Conservation (phyloP, 2,888 invertebrate species). For the Caenorhabditis wallacei region DNA sequence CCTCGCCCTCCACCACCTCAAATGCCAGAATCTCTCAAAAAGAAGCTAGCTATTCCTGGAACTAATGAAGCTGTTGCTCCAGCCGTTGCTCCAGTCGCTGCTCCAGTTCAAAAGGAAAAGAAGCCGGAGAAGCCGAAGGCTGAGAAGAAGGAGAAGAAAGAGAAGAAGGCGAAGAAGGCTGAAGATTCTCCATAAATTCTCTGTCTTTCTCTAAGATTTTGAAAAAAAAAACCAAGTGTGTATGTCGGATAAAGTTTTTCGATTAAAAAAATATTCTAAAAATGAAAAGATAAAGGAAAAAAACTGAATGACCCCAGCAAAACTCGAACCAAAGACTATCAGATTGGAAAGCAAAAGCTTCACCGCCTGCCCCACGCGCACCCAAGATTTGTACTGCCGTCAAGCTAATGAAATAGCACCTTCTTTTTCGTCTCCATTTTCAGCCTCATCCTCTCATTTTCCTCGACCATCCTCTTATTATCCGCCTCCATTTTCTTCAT, state of each 20-base stretch:
- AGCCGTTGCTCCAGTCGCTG: slow-evolving; percentile 18
- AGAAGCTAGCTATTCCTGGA: slow-evolving; percentile 85
- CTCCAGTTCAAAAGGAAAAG: slow-evolving; percentile 17
- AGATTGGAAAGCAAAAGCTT: no score
- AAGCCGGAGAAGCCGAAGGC: slow-evolving; percentile 13
- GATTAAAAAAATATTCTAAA: no score
- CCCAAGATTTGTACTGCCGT: no score
- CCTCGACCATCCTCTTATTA: slow-evolving; percentile 37
- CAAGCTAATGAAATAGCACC: neutral
- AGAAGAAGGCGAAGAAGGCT: slow-evolving; percentile 25
- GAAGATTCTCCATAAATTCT: slow-evolving; percentile 11
- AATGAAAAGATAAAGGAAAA: no score
- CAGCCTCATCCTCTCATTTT: slow-evolving; percentile 38
- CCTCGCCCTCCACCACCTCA: slow-evolving; percentile 96
- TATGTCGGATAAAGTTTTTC: no score
- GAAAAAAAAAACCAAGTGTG: no score
- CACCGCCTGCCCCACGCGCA: no score
- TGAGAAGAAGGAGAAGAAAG: slow-evolving; percentile 34
- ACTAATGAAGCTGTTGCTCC: slow-evolving; percentile 59
- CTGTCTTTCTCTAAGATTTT: no score
- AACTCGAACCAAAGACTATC: no score
- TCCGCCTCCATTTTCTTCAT: slow-evolving; percentile 50
- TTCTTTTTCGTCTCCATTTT: slow-evolving; percentile 42
- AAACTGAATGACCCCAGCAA: no score
- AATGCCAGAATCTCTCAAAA: slow-evolving; percentile 94